These are phyloP conservation scores for Megastigmus dorsalis DNA, from an alignment of 2,888 invertebrate species.

Conservation along the genomic window DNA sequence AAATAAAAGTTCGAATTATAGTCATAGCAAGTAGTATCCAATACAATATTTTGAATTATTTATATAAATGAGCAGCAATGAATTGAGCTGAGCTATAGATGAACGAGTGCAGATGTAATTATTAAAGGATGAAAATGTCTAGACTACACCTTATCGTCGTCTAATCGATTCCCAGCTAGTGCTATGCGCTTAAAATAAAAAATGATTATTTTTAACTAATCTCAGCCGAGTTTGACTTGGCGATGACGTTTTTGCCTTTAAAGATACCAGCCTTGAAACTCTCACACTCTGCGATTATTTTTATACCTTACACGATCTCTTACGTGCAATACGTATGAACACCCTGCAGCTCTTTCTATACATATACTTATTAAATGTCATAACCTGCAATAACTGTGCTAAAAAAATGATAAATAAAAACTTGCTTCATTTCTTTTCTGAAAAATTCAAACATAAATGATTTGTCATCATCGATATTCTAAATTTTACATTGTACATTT, in stretches of 20 bases:
- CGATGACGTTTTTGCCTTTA: constrained; percentile 45
- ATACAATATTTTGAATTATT: not conserved
- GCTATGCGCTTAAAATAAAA: constrained; percentile 26
- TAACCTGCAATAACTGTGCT: too few species aligned
- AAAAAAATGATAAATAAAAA: too few species aligned
- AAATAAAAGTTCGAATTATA: too few species aligned
- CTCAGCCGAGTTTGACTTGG: constrained; percentile 16
- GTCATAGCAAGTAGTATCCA: not conserved
- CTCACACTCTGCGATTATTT: constrained; percentile 30
- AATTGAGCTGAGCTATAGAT: too few species aligned
- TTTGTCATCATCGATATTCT: too few species aligned
- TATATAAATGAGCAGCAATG: not conserved
- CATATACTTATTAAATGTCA: too few species aligned
- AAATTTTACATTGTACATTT: too few species aligned
- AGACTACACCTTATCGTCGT: constrained; percentile 26
- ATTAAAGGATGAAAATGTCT: constrained; percentile 21
- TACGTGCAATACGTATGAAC: not conserved
- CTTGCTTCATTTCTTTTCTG: too few species aligned
- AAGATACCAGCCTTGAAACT: constrained; percentile 36
- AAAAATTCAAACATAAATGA: too few species aligned
- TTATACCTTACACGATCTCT: constrained; percentile 5
- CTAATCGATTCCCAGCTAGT: constrained; percentile 6
- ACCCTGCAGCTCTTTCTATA: too few species aligned
- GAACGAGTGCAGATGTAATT: constrained; percentile 4
- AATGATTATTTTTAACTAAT: constrained; percentile 37